These are phyloP conservation scores for Eudasyphora cyanicolor DNA, from an alignment of 2,888 invertebrate genomes.

Conservation along the genomic window DNA sequence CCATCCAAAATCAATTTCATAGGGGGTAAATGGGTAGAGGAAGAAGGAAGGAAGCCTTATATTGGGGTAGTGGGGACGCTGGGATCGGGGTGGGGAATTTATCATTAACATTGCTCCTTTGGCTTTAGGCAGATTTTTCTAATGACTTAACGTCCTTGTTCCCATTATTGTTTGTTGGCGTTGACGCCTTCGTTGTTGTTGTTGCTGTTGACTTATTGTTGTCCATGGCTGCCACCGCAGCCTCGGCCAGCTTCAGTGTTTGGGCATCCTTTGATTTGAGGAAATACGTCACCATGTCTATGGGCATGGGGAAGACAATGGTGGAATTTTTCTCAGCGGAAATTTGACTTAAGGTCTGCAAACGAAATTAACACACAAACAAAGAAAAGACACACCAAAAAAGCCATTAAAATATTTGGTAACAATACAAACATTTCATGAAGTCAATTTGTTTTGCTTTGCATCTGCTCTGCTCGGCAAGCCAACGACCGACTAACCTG, in stretches of 20 bases:
- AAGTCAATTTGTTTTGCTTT: not conserved
- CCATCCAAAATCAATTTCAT: no score
- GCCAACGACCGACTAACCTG: constrained; percentile 81
- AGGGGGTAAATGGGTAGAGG: not conserved
- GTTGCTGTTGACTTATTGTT: constrained; percentile 13
- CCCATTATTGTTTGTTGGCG: not conserved
- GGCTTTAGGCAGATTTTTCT: constrained; percentile 10
- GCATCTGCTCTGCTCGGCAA: no score
- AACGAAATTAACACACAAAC: not conserved
- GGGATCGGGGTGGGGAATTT: no score
- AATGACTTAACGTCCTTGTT: constrained; percentile 12
- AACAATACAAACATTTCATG: constrained; percentile 58
- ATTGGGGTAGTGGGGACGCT: no score
- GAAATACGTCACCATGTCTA: constrained; percentile 90
- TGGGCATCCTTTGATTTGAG: constrained; percentile 81
- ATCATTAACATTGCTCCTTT: constrained; percentile 2
- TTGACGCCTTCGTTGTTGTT: constrained; percentile 26
- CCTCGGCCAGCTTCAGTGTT: constrained; percentile 68
- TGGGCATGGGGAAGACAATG: constrained; percentile 95
- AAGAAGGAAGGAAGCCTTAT: not conserved
- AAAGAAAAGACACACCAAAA: not conserved
- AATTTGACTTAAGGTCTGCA: constrained; percentile 95
- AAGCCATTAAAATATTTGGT: not conserved
- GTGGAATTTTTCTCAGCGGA: constrained; percentile 99
- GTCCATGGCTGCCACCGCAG: constrained; percentile 63